These are phyloP conservation scores for Stichodactyla mertensii DNA, from an alignment of 64 coral and sea anemone genomes.

Conservation along the genomic window DNA sequence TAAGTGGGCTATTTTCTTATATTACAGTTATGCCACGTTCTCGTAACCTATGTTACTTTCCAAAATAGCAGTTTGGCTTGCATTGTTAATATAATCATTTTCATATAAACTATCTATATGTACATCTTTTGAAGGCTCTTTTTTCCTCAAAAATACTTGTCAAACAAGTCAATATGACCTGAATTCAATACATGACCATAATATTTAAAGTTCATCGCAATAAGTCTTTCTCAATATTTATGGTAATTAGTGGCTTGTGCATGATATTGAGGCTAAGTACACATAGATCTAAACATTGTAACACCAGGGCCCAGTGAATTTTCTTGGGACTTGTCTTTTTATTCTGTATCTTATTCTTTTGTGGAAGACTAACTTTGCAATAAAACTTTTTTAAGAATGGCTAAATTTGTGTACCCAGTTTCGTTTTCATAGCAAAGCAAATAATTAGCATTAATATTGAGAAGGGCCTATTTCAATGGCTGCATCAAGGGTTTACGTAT, in stretches of 20 bases:
- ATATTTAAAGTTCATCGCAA: background rate
- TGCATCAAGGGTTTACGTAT: too few relatives aligned
- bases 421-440: too few relatives aligned
- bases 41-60: background rate
- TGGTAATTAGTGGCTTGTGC: background rate
- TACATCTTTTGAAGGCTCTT: background rate
- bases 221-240: background rate
- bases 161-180: conserved; percentile 6
- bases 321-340: too few relatives aligned
- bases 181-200: background rate
- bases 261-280: background rate
- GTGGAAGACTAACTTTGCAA: too few relatives aligned
- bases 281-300: too few relatives aligned
- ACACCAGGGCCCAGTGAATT: too few relatives aligned
- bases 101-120: background rate
- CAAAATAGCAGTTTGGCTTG: background rate
- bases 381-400: too few relatives aligned
- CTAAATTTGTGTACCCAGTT: too few relatives aligned
- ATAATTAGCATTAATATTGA: too few relatives aligned
- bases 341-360: too few relatives aligned
- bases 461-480: too few relatives aligned
- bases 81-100: background rate
- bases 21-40: background rate
- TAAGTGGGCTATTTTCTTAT: too few relatives aligned
- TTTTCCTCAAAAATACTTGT: background rate